These are phyloP conservation scores for Neopelma chrysocephalum DNA, from an alignment of 2,797 vertebrate genomes.

Conservation along the genomic window DNA sequence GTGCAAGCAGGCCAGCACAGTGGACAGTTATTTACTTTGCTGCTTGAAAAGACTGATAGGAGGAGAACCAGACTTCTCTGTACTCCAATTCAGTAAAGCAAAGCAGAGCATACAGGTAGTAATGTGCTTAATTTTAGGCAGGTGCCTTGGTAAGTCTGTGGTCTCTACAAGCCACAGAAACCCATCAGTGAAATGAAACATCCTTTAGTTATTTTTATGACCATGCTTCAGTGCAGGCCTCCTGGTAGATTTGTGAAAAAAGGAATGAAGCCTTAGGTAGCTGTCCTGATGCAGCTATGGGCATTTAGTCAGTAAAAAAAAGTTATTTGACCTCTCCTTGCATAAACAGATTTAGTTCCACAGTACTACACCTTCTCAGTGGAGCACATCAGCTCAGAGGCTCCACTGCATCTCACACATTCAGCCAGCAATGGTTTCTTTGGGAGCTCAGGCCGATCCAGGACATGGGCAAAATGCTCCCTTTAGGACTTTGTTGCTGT, in stretches of 20 bases:
- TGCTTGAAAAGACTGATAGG: not conserved
- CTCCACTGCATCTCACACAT: not conserved
- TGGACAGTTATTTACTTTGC: slow-evolving; percentile 19
- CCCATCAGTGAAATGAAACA: not conserved
- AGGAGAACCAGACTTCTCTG: not conserved
- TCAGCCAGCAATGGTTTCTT: not conserved
- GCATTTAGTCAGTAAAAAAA: not conserved
- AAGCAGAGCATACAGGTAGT: not conserved
- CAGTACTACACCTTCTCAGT: not conserved
- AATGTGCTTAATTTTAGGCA: slow-evolving; percentile 16
- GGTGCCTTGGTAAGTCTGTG: not conserved
- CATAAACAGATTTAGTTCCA: not conserved
- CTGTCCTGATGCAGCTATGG: not conserved
- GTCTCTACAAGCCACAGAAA: not conserved
- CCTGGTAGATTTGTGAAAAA: not conserved
- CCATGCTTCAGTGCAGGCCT: not conserved
- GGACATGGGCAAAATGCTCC: not conserved
- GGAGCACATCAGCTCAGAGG: not conserved
- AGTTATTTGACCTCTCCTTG: not conserved
- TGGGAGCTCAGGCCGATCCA: not conserved
- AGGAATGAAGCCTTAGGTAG: not conserved
- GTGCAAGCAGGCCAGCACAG: slow-evolving; percentile 12
- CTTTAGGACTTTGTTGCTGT: not conserved
- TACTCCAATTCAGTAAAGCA: not conserved
- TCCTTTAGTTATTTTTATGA: not conserved